Base-by-base conservation (phyloP, 2,888 invertebrate genomes). In the Muscina levida region DNA sequence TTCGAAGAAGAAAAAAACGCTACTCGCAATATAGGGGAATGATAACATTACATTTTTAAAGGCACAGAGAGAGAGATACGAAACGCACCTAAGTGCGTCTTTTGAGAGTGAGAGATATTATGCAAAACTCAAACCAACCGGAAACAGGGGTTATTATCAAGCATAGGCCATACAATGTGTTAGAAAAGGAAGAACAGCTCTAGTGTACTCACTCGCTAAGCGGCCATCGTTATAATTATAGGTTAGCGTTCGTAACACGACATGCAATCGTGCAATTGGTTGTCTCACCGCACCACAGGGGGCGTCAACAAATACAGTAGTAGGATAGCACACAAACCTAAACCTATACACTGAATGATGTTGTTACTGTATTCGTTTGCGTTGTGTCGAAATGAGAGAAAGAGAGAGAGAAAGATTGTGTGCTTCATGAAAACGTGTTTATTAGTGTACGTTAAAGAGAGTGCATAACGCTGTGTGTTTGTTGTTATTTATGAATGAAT, bases 191-290 rank as follows among this genome's bases (percentile, higher is more conserved):
- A 11, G 1, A 26, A 15, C 24, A 46, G 26, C 44, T 37, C 19
- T n/a, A 10, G 75, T 42, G 65, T 22, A 84, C 84, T 83, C 86
- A 57, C 68, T 86, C 77, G 77, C 82, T 84, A 87, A 86, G 87
- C 88, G 88, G 88, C 88, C 88, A 89, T 88, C 88, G 89, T 88
- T 85, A 82, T 89, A 88, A 88, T 88, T 89, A 88, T 87, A 88
- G 89, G 88, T 88, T 89, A 85, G 82, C 24, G 71, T 56, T 11
- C 17, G 19, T 22, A 22, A 11, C 22, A 11, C 62, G 17, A 37
- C 62, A n/a, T 72, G 72, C 84, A 85, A 81, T 37, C 19, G 48
- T 82, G 59, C 84, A 84, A 88, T 88, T 89, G 89, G 89, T 85
- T 82, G 68, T 37, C 26, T 44, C 42, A 65, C 10, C 26, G 56